These are phyloP conservation scores for Phycodurus eques DNA, from an alignment of 2,113 vertebrate genomes.

Conservation along the genomic window DNA sequence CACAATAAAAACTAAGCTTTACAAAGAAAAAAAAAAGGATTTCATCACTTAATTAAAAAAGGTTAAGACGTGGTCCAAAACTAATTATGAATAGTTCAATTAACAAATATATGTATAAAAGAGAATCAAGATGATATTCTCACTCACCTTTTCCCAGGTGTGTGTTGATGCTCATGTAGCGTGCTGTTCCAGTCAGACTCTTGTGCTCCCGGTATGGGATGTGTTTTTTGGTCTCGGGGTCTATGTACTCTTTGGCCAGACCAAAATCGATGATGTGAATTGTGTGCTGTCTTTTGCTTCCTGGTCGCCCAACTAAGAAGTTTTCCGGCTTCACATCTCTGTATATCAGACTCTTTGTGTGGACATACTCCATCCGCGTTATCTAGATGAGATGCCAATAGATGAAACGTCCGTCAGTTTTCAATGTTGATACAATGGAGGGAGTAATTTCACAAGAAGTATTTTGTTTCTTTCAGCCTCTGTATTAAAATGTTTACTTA, in stretches of 20 bases:
- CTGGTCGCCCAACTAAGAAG: conserved; percentile 93
- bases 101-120: not conserved
- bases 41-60: not conserved
- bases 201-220: conserved; percentile 99
- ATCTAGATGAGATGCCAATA: conserved; percentile 71
- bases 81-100: not conserved
- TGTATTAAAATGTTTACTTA: not conserved
- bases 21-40: not conserved
- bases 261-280: conserved; percentile 99
- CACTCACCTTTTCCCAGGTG: conserved; percentile 90
- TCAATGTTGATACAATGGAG: not conserved
- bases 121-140: not conserved
- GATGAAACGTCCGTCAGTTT: not conserved
- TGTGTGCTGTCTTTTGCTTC: conserved; percentile 91
- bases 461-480: not conserved
- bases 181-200: conserved; percentile 94
- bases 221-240: conserved; percentile 99
- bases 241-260: conserved; percentile 98
- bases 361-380: conserved; percentile 96
- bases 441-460: not conserved
- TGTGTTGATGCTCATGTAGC: conserved; percentile 99
- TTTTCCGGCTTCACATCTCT: conserved; percentile 97
- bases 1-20: not conserved
- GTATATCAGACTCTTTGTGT: conserved; percentile 97
- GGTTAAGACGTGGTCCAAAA: not conserved